Conservation (phyloP, 2,797 vertebrate species). For the Labroides dimidiatus region DNA sequence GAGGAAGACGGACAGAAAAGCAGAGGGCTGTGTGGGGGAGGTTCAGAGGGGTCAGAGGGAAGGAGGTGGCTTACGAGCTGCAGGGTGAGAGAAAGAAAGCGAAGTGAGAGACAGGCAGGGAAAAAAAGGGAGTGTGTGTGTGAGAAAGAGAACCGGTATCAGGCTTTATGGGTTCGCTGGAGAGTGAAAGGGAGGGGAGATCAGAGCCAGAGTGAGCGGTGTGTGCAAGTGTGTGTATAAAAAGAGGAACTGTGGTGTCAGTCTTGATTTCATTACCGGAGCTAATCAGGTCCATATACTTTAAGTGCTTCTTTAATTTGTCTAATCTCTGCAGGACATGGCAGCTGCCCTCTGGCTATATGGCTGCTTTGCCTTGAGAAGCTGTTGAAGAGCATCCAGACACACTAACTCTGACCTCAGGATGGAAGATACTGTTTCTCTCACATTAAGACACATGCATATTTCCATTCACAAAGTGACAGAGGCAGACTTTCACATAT, state of each 20-base stretch:
- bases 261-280: conserved; percentile 75
- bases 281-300: conserved; percentile 80
- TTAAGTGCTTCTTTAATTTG: conserved; percentile 80
- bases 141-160: conserved; percentile 28
- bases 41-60: conserved; percentile 5
- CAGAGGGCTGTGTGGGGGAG: neutral
- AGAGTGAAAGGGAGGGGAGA: conserved; percentile 47
- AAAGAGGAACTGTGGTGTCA: conserved; percentile 63
- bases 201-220: conserved; percentile 43
- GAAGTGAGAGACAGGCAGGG: conserved; percentile 3
- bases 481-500: neutral
- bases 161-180: conserved; percentile 51
- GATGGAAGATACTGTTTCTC: conserved; percentile 7
- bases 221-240: conserved; percentile 10
- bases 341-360: conserved; percentile 55
- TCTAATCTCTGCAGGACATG: conserved; percentile 74
- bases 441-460: conserved; percentile 10
- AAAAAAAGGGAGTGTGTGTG: conserved; percentile 2
- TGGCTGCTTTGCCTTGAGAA: conserved; percentile 52
- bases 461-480: conserved; percentile 19
- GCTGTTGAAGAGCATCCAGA: conserved; percentile 36
- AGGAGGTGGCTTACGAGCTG: conserved; percentile 42
- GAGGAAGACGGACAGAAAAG: conserved; percentile 28
- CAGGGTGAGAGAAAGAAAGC: conserved; percentile 50
- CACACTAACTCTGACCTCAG: conserved; percentile 19